These are phyloP conservation scores for Agriopis aurantiaria DNA, from an alignment of 2,888 invertebrate species.

Conservation along the genomic window DNA sequence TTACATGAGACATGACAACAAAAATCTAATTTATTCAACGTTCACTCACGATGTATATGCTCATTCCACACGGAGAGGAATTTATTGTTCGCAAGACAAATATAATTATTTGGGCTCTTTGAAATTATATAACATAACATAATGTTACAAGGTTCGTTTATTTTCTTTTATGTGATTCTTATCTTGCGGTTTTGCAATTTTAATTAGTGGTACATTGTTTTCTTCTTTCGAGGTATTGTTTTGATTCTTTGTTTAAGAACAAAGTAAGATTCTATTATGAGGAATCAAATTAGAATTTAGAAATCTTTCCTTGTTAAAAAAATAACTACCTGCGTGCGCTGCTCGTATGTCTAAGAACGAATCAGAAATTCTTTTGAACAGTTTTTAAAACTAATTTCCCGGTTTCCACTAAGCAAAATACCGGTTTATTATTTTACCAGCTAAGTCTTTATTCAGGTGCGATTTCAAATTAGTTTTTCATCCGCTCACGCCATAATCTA, in stretches of 20 bases:
- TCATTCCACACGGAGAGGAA: slow-evolving; percentile 14
- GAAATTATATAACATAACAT: slow-evolving; percentile 20
- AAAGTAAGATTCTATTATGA: not conserved
- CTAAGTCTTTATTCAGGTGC: not conserved
- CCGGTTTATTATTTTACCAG: not conserved
- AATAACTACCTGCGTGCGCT: not conserved
- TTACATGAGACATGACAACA: slow-evolving; percentile 21
- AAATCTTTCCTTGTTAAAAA: slow-evolving; percentile 1
- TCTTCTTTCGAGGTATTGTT: not conserved
- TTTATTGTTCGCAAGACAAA: slow-evolving; percentile 27
- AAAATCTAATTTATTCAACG: slow-evolving; percentile 18
- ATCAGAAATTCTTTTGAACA: not conserved
- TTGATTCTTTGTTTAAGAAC: not conserved
- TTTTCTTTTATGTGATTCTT: slow-evolving; percentile 20
- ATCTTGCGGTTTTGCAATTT: slow-evolving; percentile 16
- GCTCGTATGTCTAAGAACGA: not conserved
- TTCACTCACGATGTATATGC: slow-evolving; percentile 6
- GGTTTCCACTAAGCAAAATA: not conserved
- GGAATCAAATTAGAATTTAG: not conserved
- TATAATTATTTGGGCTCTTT: slow-evolving; percentile 28
- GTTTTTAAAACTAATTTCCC: not conserved
- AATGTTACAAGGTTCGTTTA: slow-evolving; percentile 26
- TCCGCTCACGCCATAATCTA: too few relatives aligned
- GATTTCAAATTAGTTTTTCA: too few relatives aligned
- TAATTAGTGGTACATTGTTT: slow-evolving; percentile 20